Evolutionary conservation across 2,888 invertebrate species (phyloP), one percentile per base, ranked within the genome.

Genomic region (Kryphioiulus occultus): DNA sequence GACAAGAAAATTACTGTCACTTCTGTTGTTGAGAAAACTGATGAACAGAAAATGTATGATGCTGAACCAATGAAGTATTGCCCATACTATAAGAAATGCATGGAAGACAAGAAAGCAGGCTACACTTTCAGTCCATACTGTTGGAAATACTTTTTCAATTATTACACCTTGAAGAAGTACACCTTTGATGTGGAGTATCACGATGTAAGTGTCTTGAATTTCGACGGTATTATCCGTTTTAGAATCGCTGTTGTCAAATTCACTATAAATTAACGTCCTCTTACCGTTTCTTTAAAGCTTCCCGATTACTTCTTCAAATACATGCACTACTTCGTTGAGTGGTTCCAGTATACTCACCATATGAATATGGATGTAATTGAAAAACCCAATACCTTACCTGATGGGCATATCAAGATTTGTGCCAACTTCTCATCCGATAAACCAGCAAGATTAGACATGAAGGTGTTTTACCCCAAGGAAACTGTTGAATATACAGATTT

Each of bases 401-500:
- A 78, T n/a, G 86, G 88, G 19, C 22, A 84, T 26, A 47, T 88
- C 30, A 86, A 86, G 47, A 85, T 89, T 7, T 30, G 22, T 10
- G 87, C 78, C 22, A 88, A 89, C 86, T 84, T 87, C 39, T 88
- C 88, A 26, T 53, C 32, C 78, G 39, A 86, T 30, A 17, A 85
- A 17, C 87, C 89, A 12, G 82, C 44, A 35, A 84, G 84, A 4
- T 5, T 90, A 78, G 89, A 90, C 84, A n/a, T 90, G 19, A 86
- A 87, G 15, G 59, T 89, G 15, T 53, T 42, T 85, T 89, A 88
- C 17, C 90, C 89, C 35, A 35, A 68, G 26, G 85, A 88, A 44
- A 90, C 87, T 26, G 87, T 88, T 15, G 88, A 85, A 88, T 89
- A 88, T 88, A 87, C 86, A 10, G 87, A 88, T 83, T 85, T 90